phyloP scores from a whole-genome alignment of 2,888 invertebrate species.

The Conchocele bisecta region DNA sequence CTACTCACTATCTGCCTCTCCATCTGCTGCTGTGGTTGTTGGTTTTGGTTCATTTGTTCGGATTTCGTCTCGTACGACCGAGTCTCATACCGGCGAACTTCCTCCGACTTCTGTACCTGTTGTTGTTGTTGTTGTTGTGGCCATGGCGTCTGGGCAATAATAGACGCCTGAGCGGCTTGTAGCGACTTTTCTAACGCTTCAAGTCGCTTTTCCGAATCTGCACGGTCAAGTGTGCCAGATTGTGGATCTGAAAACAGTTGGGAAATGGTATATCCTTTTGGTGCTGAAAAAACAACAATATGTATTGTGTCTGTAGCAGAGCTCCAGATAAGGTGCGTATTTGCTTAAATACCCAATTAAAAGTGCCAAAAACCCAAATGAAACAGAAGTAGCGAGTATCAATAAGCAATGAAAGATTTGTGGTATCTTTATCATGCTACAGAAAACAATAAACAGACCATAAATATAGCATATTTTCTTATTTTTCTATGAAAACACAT shows the following conservation, averaged over 20 bases:
- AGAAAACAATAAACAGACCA: no score
- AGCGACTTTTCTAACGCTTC: slow-evolving; percentile 73
- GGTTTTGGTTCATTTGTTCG: slow-evolving; percentile 53
- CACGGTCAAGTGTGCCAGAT: slow-evolving; percentile 47
- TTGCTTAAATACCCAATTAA: no score
- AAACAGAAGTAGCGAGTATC: no score
- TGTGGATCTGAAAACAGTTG: slow-evolving; percentile 58
- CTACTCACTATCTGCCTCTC: slow-evolving; percentile 66
- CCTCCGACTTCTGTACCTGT: slow-evolving; percentile 48
- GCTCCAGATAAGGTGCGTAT: no score
- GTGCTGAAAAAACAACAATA: no score
- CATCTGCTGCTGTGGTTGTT: slow-evolving; percentile 53
- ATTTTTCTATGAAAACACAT: no score
- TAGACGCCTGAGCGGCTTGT: slow-evolving; percentile 71
- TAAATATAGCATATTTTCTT: no score
- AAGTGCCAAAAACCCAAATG: no score
- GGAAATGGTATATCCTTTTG: no score
- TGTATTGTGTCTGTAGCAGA: no score
- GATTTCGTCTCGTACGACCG: slow-evolving; percentile 56
- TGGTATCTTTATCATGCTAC: no score
- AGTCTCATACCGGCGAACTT: slow-evolving; percentile 60
- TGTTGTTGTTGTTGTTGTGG: slow-evolving; percentile 59
- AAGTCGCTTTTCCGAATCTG: slow-evolving; percentile 65
- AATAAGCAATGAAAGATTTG: no score
- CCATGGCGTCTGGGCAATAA: slow-evolving; percentile 62